Percentiles rank a stretch among this genome's conserved stretches.
phyloP scores from a whole-genome alignment of 2,797 vertebrate species.

The Chrysocyon brachyurus region DNA sequence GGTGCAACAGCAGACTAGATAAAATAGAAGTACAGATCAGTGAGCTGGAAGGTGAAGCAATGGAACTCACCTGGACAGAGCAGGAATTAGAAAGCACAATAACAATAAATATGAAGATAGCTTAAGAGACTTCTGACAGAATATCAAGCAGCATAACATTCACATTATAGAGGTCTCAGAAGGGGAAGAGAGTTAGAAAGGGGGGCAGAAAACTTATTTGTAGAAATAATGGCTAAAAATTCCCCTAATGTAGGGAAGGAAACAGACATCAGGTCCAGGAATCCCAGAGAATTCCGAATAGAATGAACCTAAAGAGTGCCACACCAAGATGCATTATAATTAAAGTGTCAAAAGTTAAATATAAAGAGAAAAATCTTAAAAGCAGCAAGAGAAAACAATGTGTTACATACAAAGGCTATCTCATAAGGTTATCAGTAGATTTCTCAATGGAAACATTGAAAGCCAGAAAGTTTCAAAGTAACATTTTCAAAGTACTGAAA shows the following conservation, averaged over 20 bases:
- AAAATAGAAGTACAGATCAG: background rate
- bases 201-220: background rate
- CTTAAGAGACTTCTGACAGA: background rate
- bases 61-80: background rate
- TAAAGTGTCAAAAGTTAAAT: background rate
- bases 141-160: background rate
- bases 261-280: background rate
- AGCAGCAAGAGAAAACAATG: background rate
- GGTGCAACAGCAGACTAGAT: background rate
- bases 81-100: background rate
- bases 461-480: background rate
- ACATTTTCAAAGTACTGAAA: background rate
- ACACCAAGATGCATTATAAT: background rate
- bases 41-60: background rate
- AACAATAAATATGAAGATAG: background rate
- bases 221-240: background rate
- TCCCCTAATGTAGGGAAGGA: background rate
- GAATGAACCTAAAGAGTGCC: background rate
- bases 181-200: background rate
- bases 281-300: background rate
- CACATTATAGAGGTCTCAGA: background rate
- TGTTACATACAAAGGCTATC: background rate
- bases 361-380: background rate
- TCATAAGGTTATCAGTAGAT: background rate
- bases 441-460: background rate